Evolutionary conservation across 2,113 vertebrate species (phyloP).

Genomic region (Nannospalax galili): DNA sequence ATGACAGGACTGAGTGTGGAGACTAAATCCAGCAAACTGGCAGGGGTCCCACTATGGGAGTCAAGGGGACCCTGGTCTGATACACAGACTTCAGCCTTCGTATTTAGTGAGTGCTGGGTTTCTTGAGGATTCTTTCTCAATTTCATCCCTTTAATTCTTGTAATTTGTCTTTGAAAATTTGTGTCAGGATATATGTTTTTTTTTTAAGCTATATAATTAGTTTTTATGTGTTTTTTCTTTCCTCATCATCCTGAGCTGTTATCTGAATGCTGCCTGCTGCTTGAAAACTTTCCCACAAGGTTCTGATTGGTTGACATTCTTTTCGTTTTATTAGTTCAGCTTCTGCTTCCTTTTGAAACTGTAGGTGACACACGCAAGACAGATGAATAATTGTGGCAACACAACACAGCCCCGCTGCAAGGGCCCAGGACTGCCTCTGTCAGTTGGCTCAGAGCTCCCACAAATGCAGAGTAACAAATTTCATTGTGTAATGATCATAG

Average conservation of each 20-base stretch:
- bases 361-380: constrained; percentile 30
- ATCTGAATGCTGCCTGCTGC: background rate
- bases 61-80: accelerated
- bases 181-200: background rate
- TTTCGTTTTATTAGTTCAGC: background rate
- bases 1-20: background rate
- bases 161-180: constrained; percentile 55
- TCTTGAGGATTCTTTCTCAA: background rate
- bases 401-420: accelerated
- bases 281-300: constrained; percentile 46
- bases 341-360: constrained; percentile 37
- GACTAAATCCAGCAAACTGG: background rate
- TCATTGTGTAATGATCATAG: background rate
- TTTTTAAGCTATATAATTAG: background rate
- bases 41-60: background rate
- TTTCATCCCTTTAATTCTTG: background rate
- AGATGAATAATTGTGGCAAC: background rate
- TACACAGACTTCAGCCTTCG: background rate
- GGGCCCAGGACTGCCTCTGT: background rate
- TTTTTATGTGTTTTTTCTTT: constrained; percentile 30
- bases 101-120: accelerated
- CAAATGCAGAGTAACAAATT: background rate
- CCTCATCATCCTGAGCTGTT: constrained; percentile 39
- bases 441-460: background rate
- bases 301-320: constrained; percentile 61